Evolutionary conservation across 2,888 invertebrate species (phyloP), one percentile per base, ranked within the genome.

Genomic region (Pollenia angustigena): DNA sequence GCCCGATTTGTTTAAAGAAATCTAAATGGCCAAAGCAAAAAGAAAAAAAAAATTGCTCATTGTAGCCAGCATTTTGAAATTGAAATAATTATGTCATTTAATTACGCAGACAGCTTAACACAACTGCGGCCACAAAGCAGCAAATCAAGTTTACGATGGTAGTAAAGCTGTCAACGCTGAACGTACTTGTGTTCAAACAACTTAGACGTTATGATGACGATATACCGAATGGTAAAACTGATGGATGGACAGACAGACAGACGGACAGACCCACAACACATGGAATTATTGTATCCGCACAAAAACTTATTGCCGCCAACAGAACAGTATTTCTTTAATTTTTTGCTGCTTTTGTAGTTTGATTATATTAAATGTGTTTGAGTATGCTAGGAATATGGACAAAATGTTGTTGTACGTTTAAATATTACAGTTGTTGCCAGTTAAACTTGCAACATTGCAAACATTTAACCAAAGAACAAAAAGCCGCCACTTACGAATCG

Each of bases 51-150:
- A 18, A 42, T 69, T n/a, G 68, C 54, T 80, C 42, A 54, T 85
- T 72, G 88, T 72, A 85, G 64, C 66, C 85, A 85, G 62, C 62
- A 88, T 87, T 88, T 71, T 81, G 56, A 85, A 92, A 91, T 92
- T 91, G 92, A 91, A 92, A 92, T 92, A 92, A 92, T 92, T 92
- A 92, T 92, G 92, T 91, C 92, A 92, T 92, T 92, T 92, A 92
- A 92, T 92, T 92, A 92, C 90, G 92, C 91, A 90, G 91, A 91
- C 92, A 92, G 91, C 89, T 87, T 85, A 88, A 85, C 80, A 87
- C 62, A 85, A 71, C 69, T 74, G 44, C 58, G 66, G 50, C 74
- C 81, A 81, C 56, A 81, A 69, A 79, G 60, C 81, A 78, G 44
- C 71, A 76, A 83, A 69, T 76, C 72, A 71, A 50, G 72, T 66